A percentile compares a stretch with the other conserved stretches of the same genome.
Evolutionary conservation across 2,888 invertebrate genomes (phyloP).

Genomic region (Julus scandinavius): DNA sequence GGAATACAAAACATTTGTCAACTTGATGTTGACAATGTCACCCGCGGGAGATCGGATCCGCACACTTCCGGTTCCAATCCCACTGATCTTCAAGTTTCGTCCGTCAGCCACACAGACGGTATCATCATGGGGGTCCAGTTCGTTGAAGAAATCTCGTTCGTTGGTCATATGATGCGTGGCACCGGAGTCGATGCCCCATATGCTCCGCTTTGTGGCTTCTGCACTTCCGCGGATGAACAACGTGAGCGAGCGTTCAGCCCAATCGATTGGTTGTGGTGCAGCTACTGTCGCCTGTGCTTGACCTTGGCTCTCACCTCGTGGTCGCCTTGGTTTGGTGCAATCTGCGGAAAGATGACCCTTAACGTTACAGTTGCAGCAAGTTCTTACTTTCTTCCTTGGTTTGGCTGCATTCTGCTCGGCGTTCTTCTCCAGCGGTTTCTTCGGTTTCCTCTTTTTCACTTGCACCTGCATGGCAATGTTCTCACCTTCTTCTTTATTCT

Average conservation of each 20-base stretch:
- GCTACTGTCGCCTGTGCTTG: not conserved
- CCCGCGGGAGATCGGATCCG: not conserved
- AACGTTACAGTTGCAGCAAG: not conserved
- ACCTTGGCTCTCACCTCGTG: no score
- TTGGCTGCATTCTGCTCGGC: not conserved
- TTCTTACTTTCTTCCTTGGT: not conserved
- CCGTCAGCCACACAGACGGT: not conserved
- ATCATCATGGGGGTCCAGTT: not conserved
- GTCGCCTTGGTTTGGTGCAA: no score
- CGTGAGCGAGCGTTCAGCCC: no score
- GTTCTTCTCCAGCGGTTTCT: not conserved
- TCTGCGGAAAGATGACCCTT: not conserved
- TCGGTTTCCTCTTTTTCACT: not conserved
- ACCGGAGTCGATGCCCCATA: constrained; percentile 4
- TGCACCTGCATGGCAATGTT: no score
- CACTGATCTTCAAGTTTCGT: not conserved
- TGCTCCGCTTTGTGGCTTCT: no score
- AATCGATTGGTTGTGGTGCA: no score
- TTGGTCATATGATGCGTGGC: not conserved
- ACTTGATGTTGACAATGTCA: not conserved
- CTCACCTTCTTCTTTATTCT: not conserved
- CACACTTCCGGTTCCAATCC: constrained; percentile 6
- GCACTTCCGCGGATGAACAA: no score
- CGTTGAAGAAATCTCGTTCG: not conserved
- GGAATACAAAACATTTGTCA: not conserved